A percentile compares a stretch with the other conserved stretches of the same genome.
These are phyloP conservation scores for Pherbina coryleti DNA, from an alignment of 2,888 invertebrate species.

Conservation along the genomic window DNA sequence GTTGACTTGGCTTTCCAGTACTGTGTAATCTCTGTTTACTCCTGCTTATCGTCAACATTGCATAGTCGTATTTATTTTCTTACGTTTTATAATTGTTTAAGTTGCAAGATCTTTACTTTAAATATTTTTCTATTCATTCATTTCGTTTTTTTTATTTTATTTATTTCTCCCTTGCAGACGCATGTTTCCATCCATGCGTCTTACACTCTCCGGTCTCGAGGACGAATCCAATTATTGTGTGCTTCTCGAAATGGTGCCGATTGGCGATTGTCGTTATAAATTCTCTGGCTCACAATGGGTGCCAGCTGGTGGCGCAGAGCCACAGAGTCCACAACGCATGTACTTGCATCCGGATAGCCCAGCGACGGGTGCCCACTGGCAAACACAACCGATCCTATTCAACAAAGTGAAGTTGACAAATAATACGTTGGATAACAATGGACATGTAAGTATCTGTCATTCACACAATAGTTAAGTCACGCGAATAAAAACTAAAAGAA, in stretches of 20 bases:
- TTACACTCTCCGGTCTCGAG: conserved; percentile 82
- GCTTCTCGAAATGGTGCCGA: conserved; percentile 82
- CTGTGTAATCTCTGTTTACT: neutral
- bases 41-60: neutral
- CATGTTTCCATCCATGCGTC: conserved; percentile 91
- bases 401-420: conserved; percentile 91
- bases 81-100: conserved; percentile 5
- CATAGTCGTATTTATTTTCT: conserved; percentile 1
- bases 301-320: conserved; percentile 88
- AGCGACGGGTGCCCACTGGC: conserved; percentile 88
- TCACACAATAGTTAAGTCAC: neutral
- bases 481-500: neutral
- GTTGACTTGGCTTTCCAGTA: conserved; percentile 31
- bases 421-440: conserved; percentile 82
- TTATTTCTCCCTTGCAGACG: conserved; percentile 73
- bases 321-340: conserved; percentile 80
- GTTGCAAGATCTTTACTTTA: conserved; percentile 37
- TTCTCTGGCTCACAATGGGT: conserved; percentile 90
- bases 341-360: conserved; percentile 92
- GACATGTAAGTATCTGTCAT: conserved; percentile 76
- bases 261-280: conserved; percentile 83
- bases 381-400: conserved; percentile 83
- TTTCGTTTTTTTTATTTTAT: conserved; percentile 17
- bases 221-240: conserved; percentile 86
- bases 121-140: conserved; percentile 29